Evolutionary conservation across 2,113 vertebrate genomes (phyloP).

Genomic region (Leptobrachium ailaonicum): DNA sequence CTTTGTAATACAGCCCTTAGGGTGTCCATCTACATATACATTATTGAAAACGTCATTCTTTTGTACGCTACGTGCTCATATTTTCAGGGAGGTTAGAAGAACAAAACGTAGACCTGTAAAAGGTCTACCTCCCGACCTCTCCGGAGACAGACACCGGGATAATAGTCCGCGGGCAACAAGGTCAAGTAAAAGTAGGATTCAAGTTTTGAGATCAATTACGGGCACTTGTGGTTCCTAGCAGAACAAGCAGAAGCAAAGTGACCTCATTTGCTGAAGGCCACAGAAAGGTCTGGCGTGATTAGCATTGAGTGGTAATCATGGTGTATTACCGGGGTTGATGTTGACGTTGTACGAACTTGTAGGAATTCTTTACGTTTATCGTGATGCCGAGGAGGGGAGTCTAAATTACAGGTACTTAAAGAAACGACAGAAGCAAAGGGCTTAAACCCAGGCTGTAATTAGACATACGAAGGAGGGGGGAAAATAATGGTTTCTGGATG

Average conservation of each 20-base stretch:
- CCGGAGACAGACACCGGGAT: neutral
- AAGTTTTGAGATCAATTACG: slow-evolving; percentile 22
- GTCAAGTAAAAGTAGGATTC: slow-evolving; percentile 22
- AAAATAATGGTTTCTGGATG: neutral
- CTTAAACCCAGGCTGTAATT: slow-evolving; percentile 20
- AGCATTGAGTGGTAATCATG: slow-evolving; percentile 30
- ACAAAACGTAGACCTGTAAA: no score
- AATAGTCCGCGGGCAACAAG: slow-evolving; percentile 19
- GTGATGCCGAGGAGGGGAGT: slow-evolving; percentile 17
- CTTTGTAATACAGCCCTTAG: no score
- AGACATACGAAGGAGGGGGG: neutral
- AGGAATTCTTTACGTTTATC: slow-evolving; percentile 37
- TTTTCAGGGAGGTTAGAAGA: no score
- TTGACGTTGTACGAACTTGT: slow-evolving; percentile 35
- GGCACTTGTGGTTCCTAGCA: slow-evolving; percentile 30
- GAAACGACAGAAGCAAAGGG: slow-evolving; percentile 13
- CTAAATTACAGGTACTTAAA: slow-evolving; percentile 32
- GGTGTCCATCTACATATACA: no score
- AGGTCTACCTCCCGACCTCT: no score
- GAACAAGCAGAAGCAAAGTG: slow-evolving; percentile 17
- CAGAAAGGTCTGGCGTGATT: slow-evolving; percentile 5
- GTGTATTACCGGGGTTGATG: slow-evolving; percentile 29
- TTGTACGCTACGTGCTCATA: no score
- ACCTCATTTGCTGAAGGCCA: slow-evolving; percentile 39
- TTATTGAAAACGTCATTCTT: no score